phyloP scores from a whole-genome alignment of 2,113 vertebrate species.

The Cranoglanis bouderius region DNA sequence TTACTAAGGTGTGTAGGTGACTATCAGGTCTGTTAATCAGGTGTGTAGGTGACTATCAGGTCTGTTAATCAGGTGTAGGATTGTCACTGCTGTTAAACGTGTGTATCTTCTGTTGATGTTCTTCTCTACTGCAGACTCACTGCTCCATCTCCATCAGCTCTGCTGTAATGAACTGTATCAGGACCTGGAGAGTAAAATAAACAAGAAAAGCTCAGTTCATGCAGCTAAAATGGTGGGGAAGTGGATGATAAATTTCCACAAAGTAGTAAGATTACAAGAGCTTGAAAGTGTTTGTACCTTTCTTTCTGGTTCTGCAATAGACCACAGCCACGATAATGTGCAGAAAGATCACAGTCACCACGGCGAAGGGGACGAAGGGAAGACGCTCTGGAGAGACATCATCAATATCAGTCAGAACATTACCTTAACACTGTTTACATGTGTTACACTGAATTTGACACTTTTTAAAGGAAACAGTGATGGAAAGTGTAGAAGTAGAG shows the following conservation, averaged over 20 bases:
- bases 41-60: no score
- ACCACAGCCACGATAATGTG: constrained; percentile 13
- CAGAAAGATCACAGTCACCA: constrained; percentile 8
- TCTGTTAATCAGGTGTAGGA: no score
- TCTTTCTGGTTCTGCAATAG: not conserved
- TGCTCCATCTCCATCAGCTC: not conserved
- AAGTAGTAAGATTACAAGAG: not conserved
- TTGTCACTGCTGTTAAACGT: no score
- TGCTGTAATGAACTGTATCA: not conserved
- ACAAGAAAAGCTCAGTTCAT: not conserved
- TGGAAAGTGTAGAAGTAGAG: no score
- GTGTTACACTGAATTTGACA: not conserved
- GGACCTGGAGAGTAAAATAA: not conserved
- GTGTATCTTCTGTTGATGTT: not conserved
- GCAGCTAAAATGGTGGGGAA: not conserved
- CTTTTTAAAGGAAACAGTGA: not conserved
- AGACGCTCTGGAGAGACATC: not conserved
- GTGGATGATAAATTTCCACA: not conserved
- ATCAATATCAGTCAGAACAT: not conserved
- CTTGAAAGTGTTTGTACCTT: not conserved
- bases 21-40: no score
- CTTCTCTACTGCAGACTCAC: not conserved
- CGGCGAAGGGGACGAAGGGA: not conserved
- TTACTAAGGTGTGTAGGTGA: no score
- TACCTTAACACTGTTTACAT: not conserved